These are phyloP conservation scores for Pemphigus obesinymphae DNA, from an alignment of 1,140 invertebrate genomes.

Conservation along the genomic window DNA sequence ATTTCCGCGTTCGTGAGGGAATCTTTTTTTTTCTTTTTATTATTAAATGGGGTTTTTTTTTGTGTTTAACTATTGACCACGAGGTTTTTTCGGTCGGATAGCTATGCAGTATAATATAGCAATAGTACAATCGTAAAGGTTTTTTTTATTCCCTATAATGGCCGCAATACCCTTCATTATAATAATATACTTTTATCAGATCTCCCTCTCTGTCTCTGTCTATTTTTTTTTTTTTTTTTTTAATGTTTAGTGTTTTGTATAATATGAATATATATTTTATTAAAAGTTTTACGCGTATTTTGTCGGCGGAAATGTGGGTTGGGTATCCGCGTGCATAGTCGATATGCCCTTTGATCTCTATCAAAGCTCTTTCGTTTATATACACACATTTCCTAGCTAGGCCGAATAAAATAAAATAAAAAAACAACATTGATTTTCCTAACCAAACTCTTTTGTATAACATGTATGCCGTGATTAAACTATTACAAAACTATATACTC, in stretches of 20 bases:
- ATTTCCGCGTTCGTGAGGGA: neutral
- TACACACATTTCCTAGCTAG: neutral
- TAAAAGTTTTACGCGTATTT: constrained; percentile 37
- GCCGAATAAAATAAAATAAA: neutral
- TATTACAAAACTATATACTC: constrained; percentile 17
- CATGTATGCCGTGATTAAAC: neutral
- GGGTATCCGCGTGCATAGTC: neutral
- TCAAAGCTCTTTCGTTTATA: neutral
- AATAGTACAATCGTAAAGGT: neutral
- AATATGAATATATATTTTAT: constrained; percentile 31
- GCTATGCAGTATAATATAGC: neutral
- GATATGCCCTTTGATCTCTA: constrained; percentile 10
- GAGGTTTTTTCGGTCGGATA: constrained; percentile 2
- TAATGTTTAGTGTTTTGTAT: constrained; percentile 6
- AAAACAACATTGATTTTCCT: neutral
- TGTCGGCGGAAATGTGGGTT: neutral
- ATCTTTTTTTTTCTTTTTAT: neutral
- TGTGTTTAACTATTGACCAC: constrained; percentile 28
- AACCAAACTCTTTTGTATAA: constrained; percentile 12
- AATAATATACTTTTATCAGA: constrained; percentile 35
- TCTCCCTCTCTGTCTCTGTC: neutral
- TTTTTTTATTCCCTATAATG: constrained; percentile 21
- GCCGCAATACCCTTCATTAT: constrained; percentile 31
- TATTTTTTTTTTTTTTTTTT: neutral
- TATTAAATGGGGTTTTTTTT: constrained; percentile 24